A percentile compares a stretch with the other conserved stretches of the same genome.
Evolutionary conservation across 35 echinoderm and acorn worm species (phyloP).

Genomic region (Heliocidaris erythrogramma): DNA sequence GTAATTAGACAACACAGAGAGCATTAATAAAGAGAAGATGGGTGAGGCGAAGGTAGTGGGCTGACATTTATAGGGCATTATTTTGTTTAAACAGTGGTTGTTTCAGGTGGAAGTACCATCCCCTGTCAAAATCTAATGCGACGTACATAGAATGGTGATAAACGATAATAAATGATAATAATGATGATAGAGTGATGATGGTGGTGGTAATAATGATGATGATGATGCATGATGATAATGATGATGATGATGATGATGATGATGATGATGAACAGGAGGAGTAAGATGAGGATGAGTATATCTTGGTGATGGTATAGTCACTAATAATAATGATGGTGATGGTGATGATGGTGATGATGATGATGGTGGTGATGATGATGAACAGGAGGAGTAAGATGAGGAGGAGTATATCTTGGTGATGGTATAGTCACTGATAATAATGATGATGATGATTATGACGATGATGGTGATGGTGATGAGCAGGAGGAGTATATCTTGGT

Average conservation of each 20-base stretch:
- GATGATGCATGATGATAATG: too few relatives aligned
- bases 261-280: too few relatives aligned
- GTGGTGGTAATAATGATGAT: too few relatives aligned
- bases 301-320: background rate
- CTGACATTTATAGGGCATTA: background rate
- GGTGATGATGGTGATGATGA: background rate
- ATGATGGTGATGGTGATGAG: background rate
- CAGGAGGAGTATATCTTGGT: background rate
- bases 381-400: background rate
- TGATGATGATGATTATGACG: background rate
- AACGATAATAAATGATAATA: too few relatives aligned
- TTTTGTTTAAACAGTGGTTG: background rate
- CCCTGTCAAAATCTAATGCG: background rate
- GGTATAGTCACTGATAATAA: background rate
- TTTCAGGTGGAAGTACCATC: background rate
- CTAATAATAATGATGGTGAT: too few relatives aligned
- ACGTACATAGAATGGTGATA: too few relatives aligned
- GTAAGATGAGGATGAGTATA: background rate
- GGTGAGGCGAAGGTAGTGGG: too few relatives aligned
- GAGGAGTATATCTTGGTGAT: background rate
- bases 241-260: background rate
- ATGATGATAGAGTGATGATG: too few relatives aligned
- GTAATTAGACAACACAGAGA: background rate
- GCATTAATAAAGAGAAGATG: background rate
- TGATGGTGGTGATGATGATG: background rate